Conservation (phyloP, 1,140 invertebrate genomes). For the Rhagoletis zephyria region DNA sequence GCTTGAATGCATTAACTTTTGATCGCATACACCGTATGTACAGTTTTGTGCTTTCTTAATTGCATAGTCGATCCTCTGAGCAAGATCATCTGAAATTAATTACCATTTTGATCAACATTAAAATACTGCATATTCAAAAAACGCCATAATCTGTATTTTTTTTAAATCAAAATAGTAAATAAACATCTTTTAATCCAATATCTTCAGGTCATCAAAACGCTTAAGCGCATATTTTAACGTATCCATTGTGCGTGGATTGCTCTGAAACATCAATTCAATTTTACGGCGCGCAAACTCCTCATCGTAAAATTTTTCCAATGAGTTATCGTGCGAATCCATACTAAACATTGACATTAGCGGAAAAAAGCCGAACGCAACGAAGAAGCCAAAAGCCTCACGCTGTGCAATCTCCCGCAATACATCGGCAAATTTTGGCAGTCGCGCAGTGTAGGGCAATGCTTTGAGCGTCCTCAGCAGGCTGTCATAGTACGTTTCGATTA, state of each 20-base stretch:
- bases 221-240: slow-evolving; percentile 64
- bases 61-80: too few relatives aligned
- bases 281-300: slow-evolving; percentile 67
- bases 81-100: too few relatives aligned
- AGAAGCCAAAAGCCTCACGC: slow-evolving; percentile 69
- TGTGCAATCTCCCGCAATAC: slow-evolving; percentile 66
- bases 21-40: too few relatives aligned
- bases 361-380: slow-evolving; percentile 69
- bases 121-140: too few relatives aligned
- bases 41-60: too few relatives aligned
- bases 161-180: neutral
- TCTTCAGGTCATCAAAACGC: slow-evolving; percentile 66
- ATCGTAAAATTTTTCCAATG: slow-evolving; percentile 68
- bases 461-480: slow-evolving; percentile 68
- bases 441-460: slow-evolving; percentile 68
- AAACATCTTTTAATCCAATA: slow-evolving; percentile 60
- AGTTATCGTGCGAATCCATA: slow-evolving; percentile 68
- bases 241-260: slow-evolving; percentile 66
- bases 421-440: slow-evolving; percentile 68
- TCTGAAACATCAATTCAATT: slow-evolving; percentile 68
- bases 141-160: too few relatives aligned
- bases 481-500: slow-evolving; percentile 69
- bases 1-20: too few relatives aligned
- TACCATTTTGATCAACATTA: too few relatives aligned
- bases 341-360: slow-evolving; percentile 70